Conservation (phyloP, 2,797 vertebrate genomes). For the Miichthys miiuy region DNA sequence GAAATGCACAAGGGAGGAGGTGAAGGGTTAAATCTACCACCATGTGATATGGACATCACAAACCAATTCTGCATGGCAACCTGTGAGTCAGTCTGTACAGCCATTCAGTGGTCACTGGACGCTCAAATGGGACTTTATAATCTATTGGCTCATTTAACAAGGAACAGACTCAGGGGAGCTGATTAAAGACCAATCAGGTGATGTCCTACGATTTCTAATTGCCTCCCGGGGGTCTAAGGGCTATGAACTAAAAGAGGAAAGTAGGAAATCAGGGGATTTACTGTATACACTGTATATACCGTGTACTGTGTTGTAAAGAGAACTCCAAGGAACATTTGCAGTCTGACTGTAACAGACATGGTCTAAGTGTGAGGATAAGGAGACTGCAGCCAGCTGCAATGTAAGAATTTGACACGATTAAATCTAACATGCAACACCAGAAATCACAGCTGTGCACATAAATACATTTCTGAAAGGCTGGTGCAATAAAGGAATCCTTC, state of each 20-base stretch:
- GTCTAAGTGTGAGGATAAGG: constrained; percentile 3
- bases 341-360: constrained; percentile 6
- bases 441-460: not conserved
- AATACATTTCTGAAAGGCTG: not conserved
- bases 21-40: constrained; percentile 23
- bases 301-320: not conserved
- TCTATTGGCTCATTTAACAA: constrained; percentile 65
- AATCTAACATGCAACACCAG: not conserved
- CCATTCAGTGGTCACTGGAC: constrained; percentile 36
- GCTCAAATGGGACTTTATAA: constrained; percentile 47
- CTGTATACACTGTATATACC: not conserved
- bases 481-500: not conserved
- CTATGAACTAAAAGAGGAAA: constrained; percentile 50
- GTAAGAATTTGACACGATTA: not conserved
- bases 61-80: constrained; percentile 36
- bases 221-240: constrained; percentile 66
- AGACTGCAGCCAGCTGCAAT: not conserved
- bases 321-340: constrained; percentile 29
- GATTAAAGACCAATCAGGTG: constrained; percentile 81
- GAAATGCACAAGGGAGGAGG: not conserved
- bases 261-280: constrained; percentile 34
- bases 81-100: constrained; percentile 32
- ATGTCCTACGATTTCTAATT: constrained; percentile 76
- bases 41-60: constrained; percentile 6
- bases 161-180: constrained; percentile 71